These are phyloP conservation scores for Diaphora mendica DNA, from an alignment of 2,888 invertebrate species.

Conservation along the genomic window DNA sequence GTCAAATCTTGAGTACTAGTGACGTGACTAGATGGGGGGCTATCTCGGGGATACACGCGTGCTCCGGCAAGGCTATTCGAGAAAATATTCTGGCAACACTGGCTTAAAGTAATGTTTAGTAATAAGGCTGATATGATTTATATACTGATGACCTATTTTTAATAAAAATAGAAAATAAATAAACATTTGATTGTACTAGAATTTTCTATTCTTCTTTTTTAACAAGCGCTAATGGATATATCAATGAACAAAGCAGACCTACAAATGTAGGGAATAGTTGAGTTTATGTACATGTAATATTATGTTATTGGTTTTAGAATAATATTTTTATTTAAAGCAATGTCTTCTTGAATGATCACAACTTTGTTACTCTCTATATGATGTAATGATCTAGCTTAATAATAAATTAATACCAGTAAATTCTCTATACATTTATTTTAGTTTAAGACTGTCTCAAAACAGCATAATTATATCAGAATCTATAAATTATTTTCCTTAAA, in stretches of 20 bases:
- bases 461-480: too few relatives aligned
- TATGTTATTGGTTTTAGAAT: constrained; percentile 34
- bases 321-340: constrained; percentile 24
- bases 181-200: constrained; percentile 8
- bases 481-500: background rate
- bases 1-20: too few relatives aligned
- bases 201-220: constrained; percentile 8
- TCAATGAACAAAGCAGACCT: constrained; percentile 9
- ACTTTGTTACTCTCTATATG: constrained; percentile 40
- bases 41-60: too few relatives aligned
- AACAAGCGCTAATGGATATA: constrained; percentile 1
- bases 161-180: background rate
- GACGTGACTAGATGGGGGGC: too few relatives aligned
- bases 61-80: too few relatives aligned
- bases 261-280: constrained; percentile 10
- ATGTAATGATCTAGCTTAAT: constrained; percentile 42
- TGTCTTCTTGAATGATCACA: constrained; percentile 45
- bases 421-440: constrained; percentile 31
- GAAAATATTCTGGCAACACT: too few relatives aligned
- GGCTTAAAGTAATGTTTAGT: too few relatives aligned
- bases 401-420: constrained; percentile 61
- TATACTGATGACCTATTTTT: constrained; percentile 10
- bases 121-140: constrained; percentile 17
- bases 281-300: constrained; percentile 26
- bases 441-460: background rate